phyloP scores from a whole-genome alignment of 2,797 vertebrate genomes.

The Arctocebus calabarensis region DNA sequence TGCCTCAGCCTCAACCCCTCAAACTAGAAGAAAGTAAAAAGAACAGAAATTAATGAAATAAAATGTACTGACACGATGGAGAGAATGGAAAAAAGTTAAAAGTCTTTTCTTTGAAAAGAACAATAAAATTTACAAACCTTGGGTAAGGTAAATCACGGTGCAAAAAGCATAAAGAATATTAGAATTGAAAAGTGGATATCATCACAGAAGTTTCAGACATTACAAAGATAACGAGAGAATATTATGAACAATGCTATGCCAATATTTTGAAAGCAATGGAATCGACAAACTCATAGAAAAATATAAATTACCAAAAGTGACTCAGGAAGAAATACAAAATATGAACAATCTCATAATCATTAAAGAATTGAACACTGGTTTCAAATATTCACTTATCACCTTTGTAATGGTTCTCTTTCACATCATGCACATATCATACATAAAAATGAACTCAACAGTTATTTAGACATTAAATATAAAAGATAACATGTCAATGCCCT shows the following conservation, averaged over 20 bases:
- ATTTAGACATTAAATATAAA: not conserved
- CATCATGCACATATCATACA: not conserved
- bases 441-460: not conserved
- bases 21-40: not conserved
- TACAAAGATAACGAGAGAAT: not conserved
- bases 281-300: not conserved
- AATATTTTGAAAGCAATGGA: not conserved
- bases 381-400: not conserved
- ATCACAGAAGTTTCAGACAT: not conserved
- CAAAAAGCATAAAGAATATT: not conserved
- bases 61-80: not conserved
- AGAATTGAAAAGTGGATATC: not conserved
- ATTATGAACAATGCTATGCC: not conserved
- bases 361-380: not conserved
- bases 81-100: not conserved
- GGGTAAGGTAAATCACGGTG: not conserved
- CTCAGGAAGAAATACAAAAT: not conserved
- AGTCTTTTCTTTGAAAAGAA: not conserved
- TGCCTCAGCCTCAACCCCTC: not conserved
- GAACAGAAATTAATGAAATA: not conserved
- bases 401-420: not conserved
- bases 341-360: not conserved
- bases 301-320: not conserved
- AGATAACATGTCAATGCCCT: not conserved
- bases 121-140: not conserved